A percentile compares a stretch with the other conserved stretches of the same genome.
These are phyloP conservation scores for Eristalis pertinax DNA, from an alignment of 2,888 invertebrate species.

Conservation along the genomic window DNA sequence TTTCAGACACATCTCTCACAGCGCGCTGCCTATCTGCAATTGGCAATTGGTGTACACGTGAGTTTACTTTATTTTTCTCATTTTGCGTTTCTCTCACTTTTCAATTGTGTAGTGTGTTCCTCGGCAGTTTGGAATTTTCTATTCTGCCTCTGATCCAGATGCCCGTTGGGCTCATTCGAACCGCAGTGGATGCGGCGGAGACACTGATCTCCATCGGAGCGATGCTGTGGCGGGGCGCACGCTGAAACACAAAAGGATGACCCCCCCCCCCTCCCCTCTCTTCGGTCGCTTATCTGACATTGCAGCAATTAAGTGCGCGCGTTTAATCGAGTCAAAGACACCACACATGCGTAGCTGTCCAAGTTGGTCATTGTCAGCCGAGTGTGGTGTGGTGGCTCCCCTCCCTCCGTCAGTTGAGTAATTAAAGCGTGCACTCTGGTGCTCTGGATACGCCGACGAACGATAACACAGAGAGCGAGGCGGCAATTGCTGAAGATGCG, in stretches of 20 bases:
- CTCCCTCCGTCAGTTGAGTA: background rate
- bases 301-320: conserved; percentile 4
- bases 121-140: conserved; percentile 25
- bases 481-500: conserved; percentile 30
- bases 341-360: background rate
- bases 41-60: conserved; percentile 54
- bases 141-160: conserved; percentile 29
- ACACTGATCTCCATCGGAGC: background rate
- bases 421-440: conserved; percentile 19
- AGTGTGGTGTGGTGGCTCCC: background rate
- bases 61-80: conserved; percentile 23
- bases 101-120: background rate
- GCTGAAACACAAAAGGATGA: background rate
- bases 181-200: background rate
- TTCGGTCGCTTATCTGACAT: conserved; percentile 24
- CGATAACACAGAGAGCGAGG: background rate
- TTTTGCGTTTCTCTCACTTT: conserved; percentile 20
- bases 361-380: conserved; percentile 59
- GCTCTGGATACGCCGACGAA: conserved; percentile 19
- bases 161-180: conserved; percentile 25
- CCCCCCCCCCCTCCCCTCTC: too few relatives aligned
- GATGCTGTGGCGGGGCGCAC: background rate
- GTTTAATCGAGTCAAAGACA: conserved; percentile 8
- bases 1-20: conserved; percentile 1
- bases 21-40: conserved; percentile 53